Evolutionary conservation across 2,113 vertebrate species (phyloP), one percentile per base, ranked within the genome.

Genomic region (Siphamia tubifer): DNA sequence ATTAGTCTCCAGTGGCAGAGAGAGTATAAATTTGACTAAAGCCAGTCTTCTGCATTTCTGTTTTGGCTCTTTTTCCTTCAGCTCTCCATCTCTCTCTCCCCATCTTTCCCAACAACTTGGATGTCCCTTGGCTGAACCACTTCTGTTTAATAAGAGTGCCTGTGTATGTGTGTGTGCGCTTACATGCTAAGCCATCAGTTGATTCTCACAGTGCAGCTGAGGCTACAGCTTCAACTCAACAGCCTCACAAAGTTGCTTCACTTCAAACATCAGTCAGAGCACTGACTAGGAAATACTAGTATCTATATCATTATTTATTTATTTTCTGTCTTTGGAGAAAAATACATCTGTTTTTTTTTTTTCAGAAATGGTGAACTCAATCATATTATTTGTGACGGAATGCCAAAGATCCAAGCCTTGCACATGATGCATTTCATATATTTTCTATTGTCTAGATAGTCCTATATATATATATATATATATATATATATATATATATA

Each of bases 111-210:
- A 61, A 66, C 52, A 80, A 77, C 57, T 72, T 67, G 49, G 51
- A 77, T 89, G 85, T 87, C 85, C 85, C 62, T 49, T 83, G 55
- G 69, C 60, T 89, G 87, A 87, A 89, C 85, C 74, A 80, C 44
- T 49, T 60, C 45, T 84, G 78, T 84, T 78, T 84, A 74, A 81
- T 77, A 68, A 82, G 64, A 68, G 51, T 64, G 53, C 61, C 57
- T 56, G 63, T 42, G 40, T 64, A 42, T 45, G 52, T 17, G 7
- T 53, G 34, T 31, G 7, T 63, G 48, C 63, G 58, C 8, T 20
- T 51, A 72, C 68, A 79, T 68, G 68, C 39, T 66, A 63, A 72
- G 67, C 66, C 66, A 76, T 76, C 77, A 75, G 58, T 84, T 60
- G 44, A 74, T 80, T 84, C 20, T 71, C 40, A 54, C 54, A 74